Conservation (phyloP, 2,113 vertebrate genomes). For the Gyps fulvus region DNA sequence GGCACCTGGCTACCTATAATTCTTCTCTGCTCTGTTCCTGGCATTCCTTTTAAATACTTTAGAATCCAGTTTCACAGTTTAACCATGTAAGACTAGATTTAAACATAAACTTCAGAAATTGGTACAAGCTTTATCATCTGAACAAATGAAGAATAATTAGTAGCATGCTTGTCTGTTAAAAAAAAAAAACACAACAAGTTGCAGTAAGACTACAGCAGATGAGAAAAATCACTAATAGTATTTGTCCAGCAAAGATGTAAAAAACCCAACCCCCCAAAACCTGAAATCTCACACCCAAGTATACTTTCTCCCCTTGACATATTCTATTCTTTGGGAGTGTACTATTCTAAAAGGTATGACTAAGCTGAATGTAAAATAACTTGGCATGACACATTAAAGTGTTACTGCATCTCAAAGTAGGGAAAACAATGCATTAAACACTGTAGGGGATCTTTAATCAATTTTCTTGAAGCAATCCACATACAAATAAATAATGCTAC, state of each 20-base stretch:
- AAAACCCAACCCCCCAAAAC: background rate
- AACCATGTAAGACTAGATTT: background rate
- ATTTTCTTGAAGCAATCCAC: background rate
- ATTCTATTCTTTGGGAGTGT: background rate
- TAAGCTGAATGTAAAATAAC: background rate
- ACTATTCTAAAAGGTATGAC: background rate
- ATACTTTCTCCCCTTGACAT: background rate
- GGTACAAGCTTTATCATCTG: background rate
- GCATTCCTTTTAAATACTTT: background rate
- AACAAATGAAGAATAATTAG: background rate
- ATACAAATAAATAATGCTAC: background rate
- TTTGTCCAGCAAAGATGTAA: background rate
- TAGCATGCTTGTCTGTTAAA: background rate
- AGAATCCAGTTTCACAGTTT: background rate
- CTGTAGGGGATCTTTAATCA: background rate
- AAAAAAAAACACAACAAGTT: background rate
- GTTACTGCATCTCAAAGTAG: background rate
- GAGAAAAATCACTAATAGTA: background rate
- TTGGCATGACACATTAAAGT: background rate
- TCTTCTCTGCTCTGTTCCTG: background rate
- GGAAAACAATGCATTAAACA: background rate
- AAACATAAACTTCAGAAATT: background rate
- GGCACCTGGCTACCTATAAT: background rate
- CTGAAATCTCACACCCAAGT: background rate
- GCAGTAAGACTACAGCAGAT: background rate